These are phyloP conservation scores for Melanostoma scalare DNA, from an alignment of 2,888 invertebrate genomes.

Conservation along the genomic window DNA sequence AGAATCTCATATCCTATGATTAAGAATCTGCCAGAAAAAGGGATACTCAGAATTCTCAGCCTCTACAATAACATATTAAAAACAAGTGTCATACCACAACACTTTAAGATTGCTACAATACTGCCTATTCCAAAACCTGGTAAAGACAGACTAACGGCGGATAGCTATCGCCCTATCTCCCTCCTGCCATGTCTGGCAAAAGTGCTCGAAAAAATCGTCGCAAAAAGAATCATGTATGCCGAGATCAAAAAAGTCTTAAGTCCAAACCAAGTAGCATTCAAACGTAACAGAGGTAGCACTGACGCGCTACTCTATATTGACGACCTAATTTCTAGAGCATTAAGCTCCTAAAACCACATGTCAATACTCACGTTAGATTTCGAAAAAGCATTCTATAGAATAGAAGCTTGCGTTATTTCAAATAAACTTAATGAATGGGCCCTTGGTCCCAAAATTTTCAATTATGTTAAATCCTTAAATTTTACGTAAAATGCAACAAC, in stretches of 20 bases:
- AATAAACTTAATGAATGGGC: constrained; percentile 42
- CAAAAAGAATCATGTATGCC: constrained; percentile 26
- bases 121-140: constrained; percentile 22
- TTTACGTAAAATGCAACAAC: constrained; percentile 32
- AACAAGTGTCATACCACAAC: constrained; percentile 10
- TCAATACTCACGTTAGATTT: constrained; percentile 47
- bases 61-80: constrained; percentile 19
- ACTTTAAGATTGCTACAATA: constrained; percentile 25
- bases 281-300: not conserved
- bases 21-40: constrained; percentile 2
- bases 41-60: not conserved
- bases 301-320: constrained; percentile 12
- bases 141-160: constrained; percentile 1
- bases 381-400: constrained; percentile 48
- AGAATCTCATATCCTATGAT: constrained; percentile 26
- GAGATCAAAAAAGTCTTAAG: constrained; percentile 2
- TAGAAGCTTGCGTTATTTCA: constrained; percentile 34
- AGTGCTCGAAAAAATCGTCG: constrained; percentile 27
- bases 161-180: constrained; percentile 17
- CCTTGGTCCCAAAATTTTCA: constrained; percentile 32
- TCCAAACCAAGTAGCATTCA: constrained; percentile 31
- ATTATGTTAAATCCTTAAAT: constrained; percentile 26
- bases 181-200: constrained; percentile 23
- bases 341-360: constrained; percentile 44
- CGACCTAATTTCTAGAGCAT: constrained; percentile 3